These are phyloP conservation scores for Agriopis leucophaearia DNA, from an alignment of 2,888 invertebrate species.

Conservation along the genomic window DNA sequence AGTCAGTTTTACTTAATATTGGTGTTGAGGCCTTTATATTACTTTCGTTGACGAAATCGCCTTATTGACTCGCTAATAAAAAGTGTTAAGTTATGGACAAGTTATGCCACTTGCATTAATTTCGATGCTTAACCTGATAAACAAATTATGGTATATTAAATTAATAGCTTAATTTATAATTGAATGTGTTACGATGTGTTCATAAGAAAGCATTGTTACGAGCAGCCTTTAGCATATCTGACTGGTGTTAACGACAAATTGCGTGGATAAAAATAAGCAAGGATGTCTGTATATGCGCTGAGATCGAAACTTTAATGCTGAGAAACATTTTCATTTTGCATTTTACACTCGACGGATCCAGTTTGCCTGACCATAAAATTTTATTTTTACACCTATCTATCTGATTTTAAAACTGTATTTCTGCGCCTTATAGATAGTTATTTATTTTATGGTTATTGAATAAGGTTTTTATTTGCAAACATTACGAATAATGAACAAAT, in stretches of 20 bases:
- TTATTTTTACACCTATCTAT: slow-evolving; percentile 61
- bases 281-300: slow-evolving; percentile 51
- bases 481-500: slow-evolving; percentile 8
- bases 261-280: slow-evolving; percentile 55
- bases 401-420: slow-evolving; percentile 55
- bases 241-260: slow-evolving; percentile 74
- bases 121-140: slow-evolving; percentile 86
- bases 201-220: slow-evolving; percentile 81
- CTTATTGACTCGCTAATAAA: slow-evolving; percentile 84
- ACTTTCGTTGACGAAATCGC: slow-evolving; percentile 81
- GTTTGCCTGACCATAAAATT: slow-evolving; percentile 61
- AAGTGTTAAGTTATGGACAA: slow-evolving; percentile 85
- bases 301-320: slow-evolving; percentile 58
- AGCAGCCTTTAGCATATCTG: slow-evolving; percentile 71
- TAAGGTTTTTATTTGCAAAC: slow-evolving; percentile 27
- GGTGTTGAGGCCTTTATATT: slow-evolving; percentile 60
- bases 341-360: slow-evolving; percentile 59
- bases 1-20: slow-evolving; percentile 51
- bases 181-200: slow-evolving; percentile 80
- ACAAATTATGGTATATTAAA: slow-evolving; percentile 85
- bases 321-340: slow-evolving; percentile 65
- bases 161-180: slow-evolving; percentile 87
- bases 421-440: slow-evolving; percentile 46
- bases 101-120: slow-evolving; percentile 86
- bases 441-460: slow-evolving; percentile 35